Base-by-base conservation (phyloP, 2,797 vertebrate genomes). In the Mormyrops boulengeri region DNA sequence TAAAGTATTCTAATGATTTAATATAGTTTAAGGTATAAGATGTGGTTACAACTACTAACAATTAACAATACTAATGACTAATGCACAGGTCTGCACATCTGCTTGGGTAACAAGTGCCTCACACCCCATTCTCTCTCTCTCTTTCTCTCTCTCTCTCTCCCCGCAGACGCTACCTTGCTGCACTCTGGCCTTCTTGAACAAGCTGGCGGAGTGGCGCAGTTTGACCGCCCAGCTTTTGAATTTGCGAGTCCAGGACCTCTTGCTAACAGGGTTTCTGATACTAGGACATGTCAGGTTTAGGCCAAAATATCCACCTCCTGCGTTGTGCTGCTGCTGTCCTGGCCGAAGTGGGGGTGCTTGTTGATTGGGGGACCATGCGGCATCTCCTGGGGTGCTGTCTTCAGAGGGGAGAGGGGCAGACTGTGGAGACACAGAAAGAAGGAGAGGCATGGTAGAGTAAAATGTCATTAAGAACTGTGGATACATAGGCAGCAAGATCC, bases 261-360 rank as follows among this genome's bases (percentile, higher is more conserved):
- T 98, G 97, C 98, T 97, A 97, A 97, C 97, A 94, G 97, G 97
- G 97, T 97, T 98, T 97, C 96, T 98, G 97, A 98, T 97, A 98
- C 97, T 98, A 98, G 97, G 97, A 98, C 97, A 98, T 97, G 97
- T 97, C 97, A 98, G 97, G 97, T 97, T 98, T 98, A 98, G 97
- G 97, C 97, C 98, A 98, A 98, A 97, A 98, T 98, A 98, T 98
- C 97, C 97, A 98, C 98, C 98, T 98, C 97, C 97, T 97, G 96
- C 96, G 96, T 95, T 96, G 93, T 97, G 96, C 94, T 96, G 95
- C 92, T 92, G 96, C 95, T 95, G 94, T 97, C 95, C 95, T 26
- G 95, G 94, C 93, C 94, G 92, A 91, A 94, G 92, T 90, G 94
- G 96, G 93, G 95, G 94, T 91, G 92, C 95, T 90, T 94, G 95